Evolutionary conservation across 2,888 invertebrate genomes (phyloP).

Genomic region (Hirtodrosophila duncani): DNA sequence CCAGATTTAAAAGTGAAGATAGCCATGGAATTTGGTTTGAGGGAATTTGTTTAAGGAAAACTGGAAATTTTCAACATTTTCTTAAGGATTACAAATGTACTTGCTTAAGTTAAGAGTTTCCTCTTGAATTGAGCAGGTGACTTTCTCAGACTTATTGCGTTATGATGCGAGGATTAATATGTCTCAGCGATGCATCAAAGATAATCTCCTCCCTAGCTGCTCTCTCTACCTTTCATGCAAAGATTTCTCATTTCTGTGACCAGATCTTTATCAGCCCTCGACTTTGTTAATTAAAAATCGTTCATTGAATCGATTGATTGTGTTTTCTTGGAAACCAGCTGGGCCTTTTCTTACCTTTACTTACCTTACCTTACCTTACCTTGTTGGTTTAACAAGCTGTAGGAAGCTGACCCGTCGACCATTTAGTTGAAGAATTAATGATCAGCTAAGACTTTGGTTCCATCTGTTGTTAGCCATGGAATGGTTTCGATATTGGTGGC

Average conservation of each 20-base stretch:
- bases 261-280: constrained; percentile 43
- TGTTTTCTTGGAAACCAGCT: constrained; percentile 43
- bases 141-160: too few relatives aligned
- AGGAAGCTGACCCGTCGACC: constrained; percentile 16
- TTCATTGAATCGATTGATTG: constrained; percentile 64
- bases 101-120: too few relatives aligned
- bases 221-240: too few relatives aligned
- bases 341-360: neutral
- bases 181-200: too few relatives aligned
- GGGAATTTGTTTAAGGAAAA: too few relatives aligned
- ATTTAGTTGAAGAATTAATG: constrained; percentile 57
- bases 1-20: too few relatives aligned
- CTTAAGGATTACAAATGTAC: too few relatives aligned
- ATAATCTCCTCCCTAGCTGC: too few relatives aligned
- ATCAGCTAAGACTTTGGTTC: constrained; percentile 31
- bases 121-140: too few relatives aligned
- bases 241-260: constrained; percentile 3
- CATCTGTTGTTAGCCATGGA: constrained; percentile 55
- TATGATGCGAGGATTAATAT: too few relatives aligned
- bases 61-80: too few relatives aligned
- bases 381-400: constrained; percentile 53
- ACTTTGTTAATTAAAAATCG: constrained; percentile 59
- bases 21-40: too few relatives aligned
- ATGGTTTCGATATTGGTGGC: constrained; percentile 47
- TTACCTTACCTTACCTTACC: neutral